Conservation (phyloP, 1,140 invertebrate genomes). For the Uloborus diversus region DNA sequence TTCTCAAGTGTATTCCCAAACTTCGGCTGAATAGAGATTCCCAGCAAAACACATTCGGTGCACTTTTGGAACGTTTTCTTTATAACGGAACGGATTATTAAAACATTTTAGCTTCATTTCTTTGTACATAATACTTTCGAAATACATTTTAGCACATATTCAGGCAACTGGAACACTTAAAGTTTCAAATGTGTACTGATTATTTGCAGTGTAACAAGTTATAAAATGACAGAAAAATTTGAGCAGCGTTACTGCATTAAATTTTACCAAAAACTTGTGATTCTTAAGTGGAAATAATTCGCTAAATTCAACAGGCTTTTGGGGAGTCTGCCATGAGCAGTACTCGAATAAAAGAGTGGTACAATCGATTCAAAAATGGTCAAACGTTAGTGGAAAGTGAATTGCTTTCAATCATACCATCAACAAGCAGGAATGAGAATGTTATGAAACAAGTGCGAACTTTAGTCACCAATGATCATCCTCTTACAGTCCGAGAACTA, state of each 20-base stretch:
- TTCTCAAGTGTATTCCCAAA: no score
- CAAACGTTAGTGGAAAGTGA: constrained; percentile 59
- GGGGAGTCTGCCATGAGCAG: constrained; percentile 59
- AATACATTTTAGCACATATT: no score
- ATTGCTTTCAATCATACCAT: constrained; percentile 46
- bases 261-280: constrained; percentile 57
- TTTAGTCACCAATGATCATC: constrained; percentile 49
- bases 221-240: constrained; percentile 12
- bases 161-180: no score
- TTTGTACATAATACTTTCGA: no score
- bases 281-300: constrained; percentile 58
- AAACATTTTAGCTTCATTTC: no score
- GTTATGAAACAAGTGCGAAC: constrained; percentile 51
- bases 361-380: constrained; percentile 60
- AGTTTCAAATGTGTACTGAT: no score
- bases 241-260: constrained; percentile 56
- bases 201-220: no score
- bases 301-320: constrained; percentile 59
- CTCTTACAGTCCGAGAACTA: constrained; percentile 58
- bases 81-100: no score
- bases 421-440: constrained; percentile 58
- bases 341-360: constrained; percentile 59
- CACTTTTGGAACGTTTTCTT: no score
- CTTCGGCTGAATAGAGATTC: no score
- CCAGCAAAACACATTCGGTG: no score